phyloP scores from a whole-genome alignment of 2,113 vertebrate genomes.

The Trinectes maculatus region DNA sequence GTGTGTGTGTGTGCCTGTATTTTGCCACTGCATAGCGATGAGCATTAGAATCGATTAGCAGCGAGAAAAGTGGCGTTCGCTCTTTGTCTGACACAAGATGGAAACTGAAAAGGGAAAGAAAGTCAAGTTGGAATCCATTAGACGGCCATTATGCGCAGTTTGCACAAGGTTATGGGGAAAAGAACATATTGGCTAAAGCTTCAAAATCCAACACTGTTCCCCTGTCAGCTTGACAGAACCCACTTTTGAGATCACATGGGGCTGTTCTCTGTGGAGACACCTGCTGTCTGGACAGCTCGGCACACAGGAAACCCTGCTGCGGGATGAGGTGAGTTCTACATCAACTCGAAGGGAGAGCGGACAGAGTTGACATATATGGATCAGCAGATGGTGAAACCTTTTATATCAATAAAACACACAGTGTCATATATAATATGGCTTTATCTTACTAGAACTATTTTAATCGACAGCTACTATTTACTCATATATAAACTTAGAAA shows the following conservation, averaged over 20 bases:
- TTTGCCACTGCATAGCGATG: not conserved
- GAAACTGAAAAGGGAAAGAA: slow-evolving; percentile 2
- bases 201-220: not conserved
- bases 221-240: not conserved
- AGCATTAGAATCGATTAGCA: slow-evolving; percentile 20
- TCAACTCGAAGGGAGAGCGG: too few relatives aligned
- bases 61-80: slow-evolving; percentile 3
- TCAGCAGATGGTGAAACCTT: too few relatives aligned
- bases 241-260: not conserved
- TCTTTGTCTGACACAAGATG: slow-evolving; percentile 29
- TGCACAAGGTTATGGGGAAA: not conserved
- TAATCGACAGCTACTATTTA: too few relatives aligned
- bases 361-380: not conserved
- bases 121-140: slow-evolving; percentile 23
- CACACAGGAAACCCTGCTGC: too few relatives aligned
- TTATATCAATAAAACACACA: too few relatives aligned
- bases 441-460: too few relatives aligned
- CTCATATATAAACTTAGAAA: too few relatives aligned
- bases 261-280: not conserved
- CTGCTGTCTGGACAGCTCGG: not conserved
- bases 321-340: too few relatives aligned
- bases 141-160: slow-evolving; percentile 22
- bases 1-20: not conserved
- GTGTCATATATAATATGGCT: too few relatives aligned
- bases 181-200: slow-evolving; percentile 3